phyloP scores from a whole-genome alignment of 2,113 vertebrate genomes.

The Fulmarus glacialis region DNA sequence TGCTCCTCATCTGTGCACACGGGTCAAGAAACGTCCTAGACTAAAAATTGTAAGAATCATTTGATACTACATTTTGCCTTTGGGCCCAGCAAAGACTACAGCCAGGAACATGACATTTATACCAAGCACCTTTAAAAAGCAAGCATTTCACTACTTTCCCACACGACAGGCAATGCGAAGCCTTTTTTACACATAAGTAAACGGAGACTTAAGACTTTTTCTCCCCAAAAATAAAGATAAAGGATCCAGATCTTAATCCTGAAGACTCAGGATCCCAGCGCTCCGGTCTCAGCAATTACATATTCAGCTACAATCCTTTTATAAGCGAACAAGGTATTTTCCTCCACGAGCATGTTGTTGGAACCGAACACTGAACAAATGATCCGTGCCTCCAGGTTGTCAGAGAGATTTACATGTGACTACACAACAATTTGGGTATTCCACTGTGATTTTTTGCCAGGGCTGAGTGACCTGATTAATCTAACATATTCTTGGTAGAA shows the following conservation, averaged over 20 bases:
- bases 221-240: not conserved
- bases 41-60: not conserved
- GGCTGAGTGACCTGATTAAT: not conserved
- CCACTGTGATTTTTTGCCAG: not conserved
- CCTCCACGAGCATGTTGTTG: not conserved
- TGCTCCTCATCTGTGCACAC: not conserved
- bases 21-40: not conserved
- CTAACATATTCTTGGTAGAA: slow-evolving; percentile 11
- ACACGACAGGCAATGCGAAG: not conserved
- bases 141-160: not conserved
- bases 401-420: slow-evolving; percentile 46
- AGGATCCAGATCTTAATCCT: not conserved
- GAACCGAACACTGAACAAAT: not conserved
- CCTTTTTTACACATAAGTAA: not conserved
- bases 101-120: slow-evolving; percentile 33
- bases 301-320: not conserved
- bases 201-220: not conserved
- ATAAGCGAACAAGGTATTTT: slow-evolving; percentile 22
- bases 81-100: not conserved
- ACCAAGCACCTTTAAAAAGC: not conserved
- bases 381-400: slow-evolving; percentile 31
- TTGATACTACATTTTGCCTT: not conserved
- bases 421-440: slow-evolving; percentile 10
- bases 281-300: not conserved
- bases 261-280: not conserved